These are phyloP conservation scores for Lerema accius DNA, from an alignment of 1,140 invertebrate genomes.

Conservation along the genomic window DNA sequence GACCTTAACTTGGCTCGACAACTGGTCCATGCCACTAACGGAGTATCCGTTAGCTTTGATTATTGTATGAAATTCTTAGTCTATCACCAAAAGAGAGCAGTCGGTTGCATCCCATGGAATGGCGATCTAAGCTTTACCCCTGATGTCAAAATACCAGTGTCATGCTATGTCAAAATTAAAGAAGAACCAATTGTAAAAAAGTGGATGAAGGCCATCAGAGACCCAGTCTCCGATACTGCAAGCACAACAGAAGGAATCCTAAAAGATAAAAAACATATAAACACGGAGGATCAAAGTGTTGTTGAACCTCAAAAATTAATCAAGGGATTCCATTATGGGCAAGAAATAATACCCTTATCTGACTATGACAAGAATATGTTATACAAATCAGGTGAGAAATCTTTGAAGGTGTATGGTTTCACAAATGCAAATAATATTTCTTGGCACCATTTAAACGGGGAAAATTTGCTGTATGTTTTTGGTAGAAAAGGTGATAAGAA, in stretches of 20 bases:
- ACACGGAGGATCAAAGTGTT: constrained; percentile 61
- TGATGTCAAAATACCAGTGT: constrained; percentile 76
- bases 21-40: constrained; percentile 67
- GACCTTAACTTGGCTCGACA: constrained; percentile 54
- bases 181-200: constrained; percentile 65
- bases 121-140: constrained; percentile 73
- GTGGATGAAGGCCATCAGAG: constrained; percentile 62
- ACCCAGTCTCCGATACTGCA: constrained; percentile 58
- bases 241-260: constrained; percentile 56
- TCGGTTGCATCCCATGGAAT: constrained; percentile 67
- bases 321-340: constrained; percentile 71
- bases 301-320: constrained; percentile 54
- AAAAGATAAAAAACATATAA: constrained; percentile 55
- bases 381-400: constrained; percentile 72
- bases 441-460: constrained; percentile 73
- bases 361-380: constrained; percentile 68
- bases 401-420: constrained; percentile 73
- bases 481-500: constrained; percentile 70
- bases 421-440: constrained; percentile 66
- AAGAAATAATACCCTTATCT: constrained; percentile 69
- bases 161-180: constrained; percentile 67
- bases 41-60: constrained; percentile 68
- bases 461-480: constrained; percentile 75
- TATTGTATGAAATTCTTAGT: constrained; percentile 67
- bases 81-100: constrained; percentile 69